These are phyloP conservation scores for Corythornis leucogaster DNA, from an alignment of 2,797 vertebrate genomes.

Conservation along the genomic window DNA sequence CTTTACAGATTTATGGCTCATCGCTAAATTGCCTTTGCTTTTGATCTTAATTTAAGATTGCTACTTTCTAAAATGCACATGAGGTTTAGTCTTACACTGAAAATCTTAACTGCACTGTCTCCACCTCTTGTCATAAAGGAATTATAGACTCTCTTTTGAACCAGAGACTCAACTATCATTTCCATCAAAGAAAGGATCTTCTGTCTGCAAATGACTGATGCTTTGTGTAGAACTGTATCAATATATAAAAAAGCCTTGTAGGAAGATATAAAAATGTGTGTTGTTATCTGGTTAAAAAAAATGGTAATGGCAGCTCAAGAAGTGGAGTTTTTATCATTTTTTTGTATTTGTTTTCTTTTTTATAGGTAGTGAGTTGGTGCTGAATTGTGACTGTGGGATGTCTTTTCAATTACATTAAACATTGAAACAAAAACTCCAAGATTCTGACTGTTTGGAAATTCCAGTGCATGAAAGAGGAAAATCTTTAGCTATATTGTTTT, in stretches of 20 bases:
- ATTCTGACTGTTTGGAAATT: not conserved
- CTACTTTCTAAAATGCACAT: not conserved
- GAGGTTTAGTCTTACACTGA: not conserved
- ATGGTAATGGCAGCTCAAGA: not conserved
- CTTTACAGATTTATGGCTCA: not conserved
- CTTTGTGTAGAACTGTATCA: not conserved
- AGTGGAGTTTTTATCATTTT: not conserved
- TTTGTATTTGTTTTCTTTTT: not conserved
- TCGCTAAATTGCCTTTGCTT: not conserved
- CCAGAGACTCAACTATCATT: not conserved
- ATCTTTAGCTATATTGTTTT: not conserved
- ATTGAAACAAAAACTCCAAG: rapidly evolving
- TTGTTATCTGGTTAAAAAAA: not conserved
- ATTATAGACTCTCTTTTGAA: not conserved
- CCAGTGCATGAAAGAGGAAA: not conserved
- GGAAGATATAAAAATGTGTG: not conserved
- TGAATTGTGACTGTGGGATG: not conserved
- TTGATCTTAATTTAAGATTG: slow-evolving; percentile 12
- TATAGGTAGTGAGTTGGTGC: not conserved
- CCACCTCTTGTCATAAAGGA: not conserved
- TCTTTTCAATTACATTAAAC: not conserved
- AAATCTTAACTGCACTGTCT: not conserved
- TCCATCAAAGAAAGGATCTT: not conserved
- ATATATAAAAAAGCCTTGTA: not conserved
- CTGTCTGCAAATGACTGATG: not conserved